phyloP scores from a whole-genome alignment of 2,888 invertebrate species.

The Orchesellides sinensis region DNA sequence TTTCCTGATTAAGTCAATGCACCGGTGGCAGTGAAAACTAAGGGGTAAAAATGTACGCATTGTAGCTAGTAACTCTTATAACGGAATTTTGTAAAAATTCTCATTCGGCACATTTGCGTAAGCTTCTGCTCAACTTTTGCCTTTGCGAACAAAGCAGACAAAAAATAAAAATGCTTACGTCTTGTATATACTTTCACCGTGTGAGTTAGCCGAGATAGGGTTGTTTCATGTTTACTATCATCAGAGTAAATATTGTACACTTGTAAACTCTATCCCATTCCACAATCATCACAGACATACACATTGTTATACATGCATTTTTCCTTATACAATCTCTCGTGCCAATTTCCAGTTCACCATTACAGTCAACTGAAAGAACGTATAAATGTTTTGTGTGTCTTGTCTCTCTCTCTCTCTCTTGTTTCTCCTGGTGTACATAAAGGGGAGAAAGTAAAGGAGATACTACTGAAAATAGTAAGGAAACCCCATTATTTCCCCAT shows the following conservation, averaged over 20 bases:
- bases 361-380: slow-evolving; percentile 32
- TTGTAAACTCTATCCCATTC: slow-evolving; percentile 14
- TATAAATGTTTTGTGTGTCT: neutral
- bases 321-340: slow-evolving; percentile 42
- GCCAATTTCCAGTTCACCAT: slow-evolving; percentile 65
- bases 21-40: no score
- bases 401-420: slow-evolving; percentile 8
- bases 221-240: slow-evolving; percentile 47
- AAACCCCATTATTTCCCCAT: slow-evolving; percentile 68
- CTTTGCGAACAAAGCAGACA: no score
- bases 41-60: no score
- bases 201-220: neutral
- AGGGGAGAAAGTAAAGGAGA: slow-evolving; percentile 29
- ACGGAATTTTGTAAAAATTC: no score
- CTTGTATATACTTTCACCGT: neutral
- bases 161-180: no score
- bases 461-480: slow-evolving; percentile 48
- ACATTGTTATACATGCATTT: slow-evolving; percentile 16
- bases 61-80: no score
- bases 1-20: no score
- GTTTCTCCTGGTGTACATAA: slow-evolving; percentile 15
- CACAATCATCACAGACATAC: neutral
- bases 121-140: no score
- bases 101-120: no score
- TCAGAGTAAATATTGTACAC: slow-evolving; percentile 47